Evolutionary conservation across 1,140 invertebrate species (phyloP), one percentile per base, ranked within the genome.

Genomic region (Lutraria rhynchaena): DNA sequence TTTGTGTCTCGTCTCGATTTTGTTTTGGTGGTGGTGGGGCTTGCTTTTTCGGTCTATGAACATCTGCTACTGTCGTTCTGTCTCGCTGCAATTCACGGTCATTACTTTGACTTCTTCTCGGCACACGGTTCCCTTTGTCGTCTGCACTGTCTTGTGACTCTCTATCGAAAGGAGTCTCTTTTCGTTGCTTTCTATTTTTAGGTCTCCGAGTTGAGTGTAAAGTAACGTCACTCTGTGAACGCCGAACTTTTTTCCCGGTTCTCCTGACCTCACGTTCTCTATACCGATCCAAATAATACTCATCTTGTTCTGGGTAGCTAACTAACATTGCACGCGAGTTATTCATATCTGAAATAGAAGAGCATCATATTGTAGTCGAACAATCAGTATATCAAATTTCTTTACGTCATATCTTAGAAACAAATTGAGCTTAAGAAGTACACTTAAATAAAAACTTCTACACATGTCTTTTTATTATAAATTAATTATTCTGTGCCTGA

Each of bases 221-320:
- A 22, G 78, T 81, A 37, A 74, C 78, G 70, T 81, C 78, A 74
- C 78, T 81, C 33, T 81, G 78, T 37, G 78, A 81, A 35, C 78
- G 67, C 22, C 44, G 55, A 17, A 81, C 78, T 29, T 81, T 74
- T 55, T 81, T 81, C 24, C 78, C 78, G 9, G 78, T 81, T 29
- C 78, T 27, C n/a, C 78, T 58, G 13, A 37, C 24, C 46, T 81
- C 78, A 41, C 78, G 78, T 61, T 81, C 78, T 51, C 69, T 44
- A 41, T 73, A 81, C 5, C 46, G 22, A 22, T 81, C 78, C 27
- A 71, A 13, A 37, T 81, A 81, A 46, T 81, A 73, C 35, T 81
- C 78, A 13, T 53, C 58, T 17, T 63, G 19, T 24, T 81, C 78
- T 4, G 65, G 78, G 33, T 60, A 41, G 17, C 22, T 67, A 17